Percentiles rank a stretch among this genome's conserved stretches.
These are phyloP conservation scores for Lamellibrachia satsuma DNA, from an alignment of 2,888 invertebrate genomes.

Conservation along the genomic window DNA sequence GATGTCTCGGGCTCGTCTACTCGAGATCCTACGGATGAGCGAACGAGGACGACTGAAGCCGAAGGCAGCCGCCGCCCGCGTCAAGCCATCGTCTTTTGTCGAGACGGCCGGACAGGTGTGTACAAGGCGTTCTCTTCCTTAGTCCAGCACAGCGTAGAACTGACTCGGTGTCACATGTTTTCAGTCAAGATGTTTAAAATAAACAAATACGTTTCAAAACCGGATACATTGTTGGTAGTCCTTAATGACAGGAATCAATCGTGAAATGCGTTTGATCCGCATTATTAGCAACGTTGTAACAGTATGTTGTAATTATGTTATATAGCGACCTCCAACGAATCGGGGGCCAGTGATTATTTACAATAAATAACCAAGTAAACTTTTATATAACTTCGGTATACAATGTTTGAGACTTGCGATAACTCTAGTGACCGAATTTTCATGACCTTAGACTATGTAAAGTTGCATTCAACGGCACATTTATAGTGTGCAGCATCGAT, in stretches of 20 bases:
- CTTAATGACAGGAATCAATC: neutral
- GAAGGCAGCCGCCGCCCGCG: neutral
- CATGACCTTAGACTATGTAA: too few species aligned
- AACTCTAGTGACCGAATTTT: too few species aligned
- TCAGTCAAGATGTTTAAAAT: neutral
- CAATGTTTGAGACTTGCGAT: too few species aligned
- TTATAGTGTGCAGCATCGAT: too few species aligned
- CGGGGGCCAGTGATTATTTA: neutral
- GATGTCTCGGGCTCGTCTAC: conserved; percentile 36
- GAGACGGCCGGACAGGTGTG: conserved; percentile 25
- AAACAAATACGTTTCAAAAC: neutral
- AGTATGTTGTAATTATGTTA: neutral
- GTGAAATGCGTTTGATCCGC: neutral
- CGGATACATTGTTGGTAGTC: neutral
- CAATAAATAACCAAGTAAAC: neutral
- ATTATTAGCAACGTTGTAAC: neutral
- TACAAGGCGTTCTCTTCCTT: neutral
- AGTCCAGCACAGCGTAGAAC: neutral
- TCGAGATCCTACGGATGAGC: conserved; percentile 40
- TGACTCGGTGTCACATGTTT: neutral
- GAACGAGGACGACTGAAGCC: conserved; percentile 34
- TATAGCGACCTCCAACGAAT: neutral
- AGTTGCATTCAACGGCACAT: too few species aligned
- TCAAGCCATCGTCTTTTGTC: neutral
- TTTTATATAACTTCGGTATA: too few species aligned